Percentiles rank a stretch among this genome's conserved stretches.
Evolutionary conservation across 2,797 vertebrate species (phyloP).

Genomic region (Ficedula albicollis): DNA sequence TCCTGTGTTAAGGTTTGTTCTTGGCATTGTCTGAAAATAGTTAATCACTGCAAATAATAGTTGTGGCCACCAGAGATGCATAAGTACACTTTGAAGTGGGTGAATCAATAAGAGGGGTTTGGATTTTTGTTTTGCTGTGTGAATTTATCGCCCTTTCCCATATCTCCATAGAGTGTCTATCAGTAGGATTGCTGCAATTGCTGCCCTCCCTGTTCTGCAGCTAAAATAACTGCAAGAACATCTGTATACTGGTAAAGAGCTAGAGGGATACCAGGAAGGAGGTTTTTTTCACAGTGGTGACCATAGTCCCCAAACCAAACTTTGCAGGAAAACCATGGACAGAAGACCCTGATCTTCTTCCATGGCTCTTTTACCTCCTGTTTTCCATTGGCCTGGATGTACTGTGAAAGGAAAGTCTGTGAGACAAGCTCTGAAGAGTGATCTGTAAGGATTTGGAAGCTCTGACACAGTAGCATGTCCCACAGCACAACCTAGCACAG

Average conservation of each 20-base stretch:
- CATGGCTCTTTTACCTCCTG: not conserved
- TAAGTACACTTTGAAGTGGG: conserved; percentile 48
- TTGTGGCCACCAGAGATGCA: conserved; percentile 40
- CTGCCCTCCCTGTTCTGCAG: not conserved
- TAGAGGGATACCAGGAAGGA: not conserved
- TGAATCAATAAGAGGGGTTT: not conserved
- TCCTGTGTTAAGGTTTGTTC: conserved; percentile 9
- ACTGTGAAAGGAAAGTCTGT: accelerated
- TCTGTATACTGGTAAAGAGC: not conserved
- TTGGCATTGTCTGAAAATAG: conserved; percentile 35
- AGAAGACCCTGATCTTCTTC: not conserved
- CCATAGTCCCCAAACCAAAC: not conserved
- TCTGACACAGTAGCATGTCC: not conserved
- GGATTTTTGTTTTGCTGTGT: conserved; percentile 16
- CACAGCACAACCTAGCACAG: not conserved
- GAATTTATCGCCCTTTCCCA: not conserved
- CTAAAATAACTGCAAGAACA: not conserved
- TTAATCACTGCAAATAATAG: conserved; percentile 36
- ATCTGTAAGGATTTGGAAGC: not conserved
- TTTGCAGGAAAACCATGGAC: not conserved
- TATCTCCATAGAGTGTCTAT: not conserved
- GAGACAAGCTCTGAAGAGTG: not conserved
- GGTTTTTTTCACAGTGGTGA: not conserved
- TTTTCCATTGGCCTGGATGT: not conserved
- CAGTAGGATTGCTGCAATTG: not conserved